Evolutionary conservation across 2,113 vertebrate genomes (phyloP), one percentile per base, ranked within the genome.

Genomic region (Hydrolagus affinis): DNA sequence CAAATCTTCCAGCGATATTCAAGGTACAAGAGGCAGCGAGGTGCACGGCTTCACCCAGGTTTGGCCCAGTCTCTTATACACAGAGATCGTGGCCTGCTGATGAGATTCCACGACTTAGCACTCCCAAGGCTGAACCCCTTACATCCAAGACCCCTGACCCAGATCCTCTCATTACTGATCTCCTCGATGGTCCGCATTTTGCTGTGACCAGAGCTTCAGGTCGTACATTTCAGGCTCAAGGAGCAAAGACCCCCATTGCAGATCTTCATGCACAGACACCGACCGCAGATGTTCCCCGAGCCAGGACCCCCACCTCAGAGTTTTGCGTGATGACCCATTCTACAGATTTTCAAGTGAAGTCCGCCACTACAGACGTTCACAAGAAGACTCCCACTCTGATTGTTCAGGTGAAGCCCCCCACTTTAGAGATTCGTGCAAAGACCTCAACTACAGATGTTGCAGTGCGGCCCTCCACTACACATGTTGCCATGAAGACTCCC

Each of bases 261-360:
- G 94, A 94, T 32, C 92, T 94, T 64, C 92, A 92, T 71, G 94
- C 93, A 28, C 90, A 76, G 85, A 89, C 91, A 70, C 91, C 91
- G 73, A 92, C 88, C 80, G 76, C 70, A 76, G 86, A 88, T 4
- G 90, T 89, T 76, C 91, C 90, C 30, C 92, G 90, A 85, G 90
- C 91, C 74, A 88, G 90, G 87, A 80, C 89, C 2, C 91, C 91
- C 44, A 86, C 91, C 17, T 62, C 85, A 90, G 88, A 64, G 86
- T 78, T 70, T 90, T 92, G 86, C 85, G 85, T 89, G 89, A 93
- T 85, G 85, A 91, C 90, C 23, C 87, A 93, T 23, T 87, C 70
- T 86, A 86, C n/a, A 90, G 86, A 85, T 78, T 86, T 23, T 62
- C 85, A 62, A 59, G 56, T 44, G 23, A 87, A 56, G 74, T 77